phyloP scores from a whole-genome alignment of 2,888 invertebrate genomes.

The Podabrus alpinus region DNA sequence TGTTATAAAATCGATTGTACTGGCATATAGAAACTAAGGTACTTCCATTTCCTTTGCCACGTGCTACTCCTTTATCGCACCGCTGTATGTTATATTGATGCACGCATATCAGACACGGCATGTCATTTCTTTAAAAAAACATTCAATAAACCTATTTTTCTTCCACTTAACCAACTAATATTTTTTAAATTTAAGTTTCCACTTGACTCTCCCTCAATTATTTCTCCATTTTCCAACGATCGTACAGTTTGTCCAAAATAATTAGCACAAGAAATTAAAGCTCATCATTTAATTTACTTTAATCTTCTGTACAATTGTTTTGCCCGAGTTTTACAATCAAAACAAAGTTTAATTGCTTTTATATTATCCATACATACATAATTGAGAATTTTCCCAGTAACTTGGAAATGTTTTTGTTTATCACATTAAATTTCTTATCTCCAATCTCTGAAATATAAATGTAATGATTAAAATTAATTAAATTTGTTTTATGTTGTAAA shows the following conservation, averaged over 20 bases:
- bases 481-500: background rate
- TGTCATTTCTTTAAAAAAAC: background rate
- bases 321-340: background rate
- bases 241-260: background rate
- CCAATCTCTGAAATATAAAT: background rate
- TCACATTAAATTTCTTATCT: background rate
- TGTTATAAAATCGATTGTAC: constrained; percentile 28
- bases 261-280: background rate
- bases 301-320: background rate
- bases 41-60: constrained; percentile 20
- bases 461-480: background rate
- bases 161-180: background rate
- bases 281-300: background rate
- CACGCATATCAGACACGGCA: background rate
- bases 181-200: background rate
- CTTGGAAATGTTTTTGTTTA: background rate
- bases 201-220: background rate
- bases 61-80: constrained; percentile 11
- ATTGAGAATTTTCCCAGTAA: background rate
- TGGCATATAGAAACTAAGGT: constrained; percentile 8
- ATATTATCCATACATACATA: background rate
- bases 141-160: background rate
- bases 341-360: background rate
- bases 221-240: background rate
- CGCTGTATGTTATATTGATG: background rate